phyloP scores from a whole-genome alignment of 2,888 invertebrate species.

The Diaphora mendica region DNA sequence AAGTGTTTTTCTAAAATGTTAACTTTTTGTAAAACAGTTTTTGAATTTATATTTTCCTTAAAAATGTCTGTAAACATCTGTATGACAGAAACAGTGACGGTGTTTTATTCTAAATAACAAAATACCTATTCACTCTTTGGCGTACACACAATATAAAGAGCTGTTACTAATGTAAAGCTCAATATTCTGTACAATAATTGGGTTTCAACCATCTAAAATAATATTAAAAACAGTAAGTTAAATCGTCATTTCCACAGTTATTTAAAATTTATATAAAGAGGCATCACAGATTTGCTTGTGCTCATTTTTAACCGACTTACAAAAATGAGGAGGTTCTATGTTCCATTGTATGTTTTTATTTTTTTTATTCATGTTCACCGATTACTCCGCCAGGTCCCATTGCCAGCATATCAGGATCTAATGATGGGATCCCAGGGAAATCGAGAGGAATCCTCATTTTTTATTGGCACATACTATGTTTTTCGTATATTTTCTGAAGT shows the following conservation, averaged over 20 bases:
- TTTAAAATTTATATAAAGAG: too few relatives aligned
- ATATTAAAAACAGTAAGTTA: background rate
- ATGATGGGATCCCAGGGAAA: too few relatives aligned
- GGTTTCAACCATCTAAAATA: background rate
- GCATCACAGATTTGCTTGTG: too few relatives aligned
- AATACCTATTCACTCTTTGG: background rate
- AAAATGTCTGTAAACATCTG: background rate
- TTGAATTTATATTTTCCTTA: background rate
- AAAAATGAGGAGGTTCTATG: too few relatives aligned
- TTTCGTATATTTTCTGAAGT: too few relatives aligned
- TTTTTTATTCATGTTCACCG: too few relatives aligned
- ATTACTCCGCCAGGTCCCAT: too few relatives aligned
- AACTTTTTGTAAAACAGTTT: background rate
- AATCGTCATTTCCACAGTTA: background rate
- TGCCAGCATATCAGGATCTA: too few relatives aligned
- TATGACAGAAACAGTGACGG: background rate
- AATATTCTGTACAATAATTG: background rate
- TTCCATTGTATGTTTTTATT: too few relatives aligned
- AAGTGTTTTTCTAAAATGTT: background rate
- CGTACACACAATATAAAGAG: background rate
- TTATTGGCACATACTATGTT: too few relatives aligned
- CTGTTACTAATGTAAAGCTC: background rate
- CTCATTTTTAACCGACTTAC: too few relatives aligned
- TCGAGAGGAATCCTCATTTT: too few relatives aligned
- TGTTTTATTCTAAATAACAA: background rate